Conservation (phyloP, 2,888 invertebrate species). For the Nesidiocoris tenuis region DNA sequence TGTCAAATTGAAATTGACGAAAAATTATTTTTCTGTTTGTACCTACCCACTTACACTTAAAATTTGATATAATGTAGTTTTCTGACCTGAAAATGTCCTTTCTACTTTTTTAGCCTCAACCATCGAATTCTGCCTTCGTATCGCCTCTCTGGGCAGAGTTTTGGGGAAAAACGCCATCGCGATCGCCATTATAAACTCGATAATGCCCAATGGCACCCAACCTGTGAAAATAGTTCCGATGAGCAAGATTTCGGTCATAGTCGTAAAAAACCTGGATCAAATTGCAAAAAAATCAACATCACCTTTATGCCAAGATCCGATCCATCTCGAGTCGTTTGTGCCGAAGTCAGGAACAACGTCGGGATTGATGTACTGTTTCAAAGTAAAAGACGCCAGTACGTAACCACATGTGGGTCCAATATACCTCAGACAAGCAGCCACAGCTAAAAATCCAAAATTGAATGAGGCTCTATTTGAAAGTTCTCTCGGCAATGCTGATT, state of each 20-base stretch:
- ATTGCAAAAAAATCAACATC: too few species aligned
- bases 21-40: not conserved
- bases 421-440: conserved; percentile 32
- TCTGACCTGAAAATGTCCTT: not conserved
- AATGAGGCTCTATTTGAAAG: not conserved
- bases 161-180: conserved; percentile 55
- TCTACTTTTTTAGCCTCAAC: not conserved
- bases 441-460: conserved; percentile 40
- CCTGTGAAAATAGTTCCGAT: conserved; percentile 48
- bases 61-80: too few species aligned
- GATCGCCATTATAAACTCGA: conserved; percentile 52
- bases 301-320: conserved; percentile 46
- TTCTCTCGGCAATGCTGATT: too few species aligned
- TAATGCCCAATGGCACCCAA: conserved; percentile 49
- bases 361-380: conserved; percentile 31
- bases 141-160: conserved; percentile 53
- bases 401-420: conserved; percentile 45
- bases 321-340: conserved; percentile 36
- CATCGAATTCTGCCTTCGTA: conserved; percentile 16
- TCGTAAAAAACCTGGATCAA: too few species aligned
- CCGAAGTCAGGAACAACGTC: conserved; percentile 5
- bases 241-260: too few species aligned
- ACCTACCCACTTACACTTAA: too few species aligned
- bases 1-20: not conserved
- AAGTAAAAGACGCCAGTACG: conserved; percentile 38